Percentiles rank a stretch among this genome's conserved stretches.
Evolutionary conservation across 2,888 invertebrate species (phyloP).

Genomic region (Caenorhabditis sp.): DNA sequence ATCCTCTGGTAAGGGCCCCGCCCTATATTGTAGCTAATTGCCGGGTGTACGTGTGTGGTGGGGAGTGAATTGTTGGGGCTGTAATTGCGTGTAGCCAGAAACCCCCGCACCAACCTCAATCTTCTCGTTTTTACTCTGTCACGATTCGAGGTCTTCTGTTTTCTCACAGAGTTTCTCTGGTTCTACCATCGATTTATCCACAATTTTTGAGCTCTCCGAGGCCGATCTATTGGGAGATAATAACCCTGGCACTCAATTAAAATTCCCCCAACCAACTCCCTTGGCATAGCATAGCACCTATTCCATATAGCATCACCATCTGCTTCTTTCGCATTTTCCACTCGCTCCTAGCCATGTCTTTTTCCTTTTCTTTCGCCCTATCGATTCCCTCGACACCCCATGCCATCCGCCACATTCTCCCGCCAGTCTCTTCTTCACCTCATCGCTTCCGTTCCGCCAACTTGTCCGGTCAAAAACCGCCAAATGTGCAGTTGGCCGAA

Average conservation of each 20-base stretch:
- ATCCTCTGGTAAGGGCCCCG: conserved; percentile 50
- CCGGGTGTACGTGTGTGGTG: conserved; percentile 54
- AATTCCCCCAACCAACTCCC: neutral
- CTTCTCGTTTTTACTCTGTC: conserved; percentile 13
- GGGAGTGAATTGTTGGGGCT: conserved; percentile 60
- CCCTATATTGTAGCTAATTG: conserved; percentile 62
- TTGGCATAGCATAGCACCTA: neutral
- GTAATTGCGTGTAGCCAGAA: conserved; percentile 64
- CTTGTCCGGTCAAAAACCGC: neutral
- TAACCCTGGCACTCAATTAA: neutral
- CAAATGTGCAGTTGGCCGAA: neutral
- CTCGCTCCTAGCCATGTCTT: neutral
- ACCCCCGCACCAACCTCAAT: conserved; percentile 50
- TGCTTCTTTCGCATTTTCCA: neutral
- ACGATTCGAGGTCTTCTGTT: too few species aligned
- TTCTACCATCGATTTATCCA: too few species aligned
- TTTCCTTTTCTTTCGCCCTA: neutral
- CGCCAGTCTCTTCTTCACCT: neutral
- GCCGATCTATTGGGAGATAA: neutral
- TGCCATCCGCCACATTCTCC: neutral
- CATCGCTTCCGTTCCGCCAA: neutral
- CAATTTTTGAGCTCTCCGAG: too few species aligned
- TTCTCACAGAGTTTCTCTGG: too few species aligned
- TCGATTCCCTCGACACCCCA: neutral
- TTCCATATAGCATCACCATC: neutral